Evolutionary conservation across 2,113 vertebrate species (phyloP), one percentile per base, ranked within the genome.

Genomic region (Coturnix japonica): DNA sequence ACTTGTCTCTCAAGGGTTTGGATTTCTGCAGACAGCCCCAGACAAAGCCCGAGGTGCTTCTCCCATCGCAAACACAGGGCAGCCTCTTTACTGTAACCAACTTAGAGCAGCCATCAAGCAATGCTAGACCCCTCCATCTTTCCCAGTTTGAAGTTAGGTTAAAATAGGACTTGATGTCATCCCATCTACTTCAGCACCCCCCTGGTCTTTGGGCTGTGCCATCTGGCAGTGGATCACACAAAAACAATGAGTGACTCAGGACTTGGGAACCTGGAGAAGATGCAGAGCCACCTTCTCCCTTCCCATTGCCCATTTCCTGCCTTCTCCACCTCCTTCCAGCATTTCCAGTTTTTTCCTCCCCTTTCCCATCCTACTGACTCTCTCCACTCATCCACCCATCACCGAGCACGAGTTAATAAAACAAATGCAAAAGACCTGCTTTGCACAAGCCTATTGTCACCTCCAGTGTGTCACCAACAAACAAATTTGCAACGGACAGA

Each of bases 201-300:
- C 23, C 33, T 6, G 14, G 10, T 33, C 59, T 61, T 61, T 37
- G 35, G 35, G 59, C 23, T 61, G 15, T 39, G 59, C 21, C 59
- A 26, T 26, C 11, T 61, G 23, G 23, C 35, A 26, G 25, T 26
- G 37, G 19, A 13, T 37, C 9, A 18, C 2, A 19, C 22, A 69
- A 92, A 88, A 3, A 4, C 33, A 9, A 2, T 0, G 0, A 22
- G 31, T 10, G 13, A 61, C 44, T 51, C 26, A 53, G 31, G 70
- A 41, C 1, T 0, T 9, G 64, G 33, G 76, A 80, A 6, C 39
- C 35, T 53, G 2, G 9, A 0, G 0, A 21, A 13, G 49, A 19
- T 51, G 15, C 2, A 0, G 1, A 7, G 4, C 2, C 28, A 30
- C 59, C 37, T 44, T 30, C 56, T 51, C 13, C 11, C 3, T 4